phyloP scores from a whole-genome alignment of 2,888 invertebrate species.

The Sminthurides aquaticus region DNA sequence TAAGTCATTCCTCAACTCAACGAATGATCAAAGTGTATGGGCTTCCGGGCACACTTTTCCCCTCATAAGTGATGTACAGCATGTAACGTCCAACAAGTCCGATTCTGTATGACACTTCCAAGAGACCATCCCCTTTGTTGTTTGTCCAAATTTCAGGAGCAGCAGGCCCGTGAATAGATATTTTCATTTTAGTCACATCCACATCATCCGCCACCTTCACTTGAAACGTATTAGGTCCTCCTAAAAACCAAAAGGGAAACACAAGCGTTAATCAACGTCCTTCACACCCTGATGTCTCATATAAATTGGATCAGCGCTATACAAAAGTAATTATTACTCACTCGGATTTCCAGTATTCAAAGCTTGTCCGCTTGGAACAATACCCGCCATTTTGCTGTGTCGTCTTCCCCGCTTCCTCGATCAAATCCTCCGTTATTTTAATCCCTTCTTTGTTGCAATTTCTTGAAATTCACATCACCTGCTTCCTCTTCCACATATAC shows the following conservation, averaged over 20 bases:
- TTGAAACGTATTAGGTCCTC: conserved; percentile 26
- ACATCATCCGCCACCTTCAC: conserved; percentile 20
- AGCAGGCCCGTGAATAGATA: conserved; percentile 19
- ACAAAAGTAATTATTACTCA: conserved; percentile 5
- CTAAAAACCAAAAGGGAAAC: conserved; percentile 11
- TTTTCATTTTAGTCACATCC: conserved; percentile 23
- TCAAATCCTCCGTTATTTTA: too few relatives aligned
- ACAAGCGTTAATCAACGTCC: not conserved
- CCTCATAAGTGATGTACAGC: conserved; percentile 23
- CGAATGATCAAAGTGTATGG: conserved; percentile 27
- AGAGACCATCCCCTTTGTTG: conserved; percentile 17
- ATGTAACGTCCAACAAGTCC: conserved; percentile 28
- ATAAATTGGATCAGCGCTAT: conserved; percentile 1
- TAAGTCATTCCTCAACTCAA: too few relatives aligned
- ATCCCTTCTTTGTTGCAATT: too few relatives aligned
- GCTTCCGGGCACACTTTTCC: conserved; percentile 22
- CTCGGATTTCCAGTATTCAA: conserved; percentile 22
- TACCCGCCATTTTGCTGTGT: conserved; percentile 7
- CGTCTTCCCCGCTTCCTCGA: too few relatives aligned
- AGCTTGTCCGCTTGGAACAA: conserved; percentile 24
- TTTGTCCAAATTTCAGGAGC: conserved; percentile 29
- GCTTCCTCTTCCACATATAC: too few relatives aligned
- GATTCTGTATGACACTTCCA: conserved; percentile 28
- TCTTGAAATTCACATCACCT: too few relatives aligned
- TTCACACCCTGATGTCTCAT: not conserved